Evolutionary conservation across 2,888 invertebrate species (phyloP).

Genomic region (Unio pictorum): DNA sequence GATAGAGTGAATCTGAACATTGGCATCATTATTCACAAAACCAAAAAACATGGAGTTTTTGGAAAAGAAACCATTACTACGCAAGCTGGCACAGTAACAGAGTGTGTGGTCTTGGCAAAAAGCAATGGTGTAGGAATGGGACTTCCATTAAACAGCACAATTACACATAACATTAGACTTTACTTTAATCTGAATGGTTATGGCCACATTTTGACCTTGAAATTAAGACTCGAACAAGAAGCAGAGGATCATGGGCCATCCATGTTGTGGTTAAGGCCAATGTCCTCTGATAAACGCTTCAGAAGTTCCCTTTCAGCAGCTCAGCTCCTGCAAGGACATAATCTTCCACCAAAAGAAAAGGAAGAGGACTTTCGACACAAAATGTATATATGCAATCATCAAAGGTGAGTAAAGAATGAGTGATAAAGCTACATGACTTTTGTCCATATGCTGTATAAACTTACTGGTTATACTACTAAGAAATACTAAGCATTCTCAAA

Average conservation of each 20-base stretch:
- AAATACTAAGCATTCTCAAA: too few species aligned
- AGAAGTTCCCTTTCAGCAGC: slow-evolving; percentile 28
- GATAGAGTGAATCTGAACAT: slow-evolving; percentile 49
- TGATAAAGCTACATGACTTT: too few species aligned
- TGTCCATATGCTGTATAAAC: too few species aligned
- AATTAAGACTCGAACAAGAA: slow-evolving; percentile 37
- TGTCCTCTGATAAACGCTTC: slow-evolving; percentile 39
- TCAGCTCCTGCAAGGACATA: slow-evolving; percentile 31
- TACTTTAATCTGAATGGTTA: slow-evolving; percentile 47
- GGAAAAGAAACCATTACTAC: slow-evolving; percentile 44
- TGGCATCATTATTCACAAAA: slow-evolving; percentile 49
- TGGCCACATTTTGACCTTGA: slow-evolving; percentile 45
- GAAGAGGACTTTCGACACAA: slow-evolving; percentile 40
- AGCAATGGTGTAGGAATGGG: slow-evolving; percentile 48
- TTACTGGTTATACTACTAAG: too few species aligned
- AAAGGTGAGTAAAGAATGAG: slow-evolving; percentile 30
- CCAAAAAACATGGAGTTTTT: slow-evolving; percentile 46
- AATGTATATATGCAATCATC: slow-evolving; percentile 40
- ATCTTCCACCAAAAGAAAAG: slow-evolving; percentile 38
- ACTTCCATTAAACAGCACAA: slow-evolving; percentile 34
- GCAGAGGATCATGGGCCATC: slow-evolving; percentile 40
- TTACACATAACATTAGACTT: slow-evolving; percentile 39
- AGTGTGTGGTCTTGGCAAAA: slow-evolving; percentile 47
- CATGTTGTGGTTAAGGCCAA: slow-evolving; percentile 46
- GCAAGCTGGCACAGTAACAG: slow-evolving; percentile 44